phyloP scores from a whole-genome alignment of 1,140 invertebrate genomes.

The Hylaeus anthracinus region DNA sequence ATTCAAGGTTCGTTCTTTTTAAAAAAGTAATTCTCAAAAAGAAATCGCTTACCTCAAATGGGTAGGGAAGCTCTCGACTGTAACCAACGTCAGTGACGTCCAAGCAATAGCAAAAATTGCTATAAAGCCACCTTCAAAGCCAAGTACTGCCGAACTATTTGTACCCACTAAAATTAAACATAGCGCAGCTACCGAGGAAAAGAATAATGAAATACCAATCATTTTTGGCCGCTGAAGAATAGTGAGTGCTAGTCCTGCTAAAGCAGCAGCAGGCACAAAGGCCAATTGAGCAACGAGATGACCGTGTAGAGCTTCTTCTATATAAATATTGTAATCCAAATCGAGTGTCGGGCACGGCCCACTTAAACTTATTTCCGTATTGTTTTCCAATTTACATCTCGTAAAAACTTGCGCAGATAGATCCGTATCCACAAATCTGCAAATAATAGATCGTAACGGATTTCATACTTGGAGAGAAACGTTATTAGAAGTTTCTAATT shows the following conservation, averaged over 20 bases:
- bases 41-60: slow-evolving; percentile 70
- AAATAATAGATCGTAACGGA: slow-evolving; percentile 27
- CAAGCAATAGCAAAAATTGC: slow-evolving; percentile 72
- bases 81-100: slow-evolving; percentile 72
- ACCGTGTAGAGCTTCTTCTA: slow-evolving; percentile 74
- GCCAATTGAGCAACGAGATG: slow-evolving; percentile 75
- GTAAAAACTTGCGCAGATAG: slow-evolving; percentile 79
- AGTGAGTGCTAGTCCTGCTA: slow-evolving; percentile 71
- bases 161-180: slow-evolving; percentile 68
- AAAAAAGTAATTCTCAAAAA: neutral
- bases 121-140: slow-evolving; percentile 74
- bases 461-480: neutral
- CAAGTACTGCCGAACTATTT: slow-evolving; percentile 70
- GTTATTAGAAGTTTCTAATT: neutral
- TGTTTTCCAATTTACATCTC: slow-evolving; percentile 79
- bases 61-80: slow-evolving; percentile 74
- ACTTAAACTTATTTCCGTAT: slow-evolving; percentile 75
- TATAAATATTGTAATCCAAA: slow-evolving; percentile 78
- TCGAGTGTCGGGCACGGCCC: slow-evolving; percentile 75
- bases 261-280: slow-evolving; percentile 71
- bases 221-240: slow-evolving; percentile 73
- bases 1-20: neutral
- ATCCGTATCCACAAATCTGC: slow-evolving; percentile 82
- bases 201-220: slow-evolving; percentile 74
- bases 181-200: slow-evolving; percentile 71